Base-by-base conservation (phyloP, 2,888 invertebrate genomes). In the Catonia carolina region DNA sequence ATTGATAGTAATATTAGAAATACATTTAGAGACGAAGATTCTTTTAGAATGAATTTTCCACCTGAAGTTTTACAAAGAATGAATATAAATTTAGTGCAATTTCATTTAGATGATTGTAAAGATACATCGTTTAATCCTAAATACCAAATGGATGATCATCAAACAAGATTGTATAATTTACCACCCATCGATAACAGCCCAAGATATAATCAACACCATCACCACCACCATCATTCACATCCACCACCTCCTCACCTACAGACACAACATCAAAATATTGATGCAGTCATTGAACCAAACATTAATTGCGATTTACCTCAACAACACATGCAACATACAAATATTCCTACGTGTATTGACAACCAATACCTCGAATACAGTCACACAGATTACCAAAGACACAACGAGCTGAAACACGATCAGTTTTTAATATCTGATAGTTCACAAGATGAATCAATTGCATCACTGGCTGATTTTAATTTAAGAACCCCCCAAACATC, bases 51-150 rank as follows among this genome's bases (percentile, higher is more conserved):
- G 47, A 47, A 47, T 10, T 57, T 53, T 31, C 23, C 52, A 10
- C 42, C 49, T 23, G 58, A 58, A 2, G 53, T 49, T 17, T 31
- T 50, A 35, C 53, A 58, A 22, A 35, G 49, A 7, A 31, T 48
- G 37, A 49, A 48, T 31, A 20, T 57, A 20, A 53, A 53, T n/a
- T 49, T 58, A 7, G 49, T 50, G 41, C 52, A 58, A 20, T 53
- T 58, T 42, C 53, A 58, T 17, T 53, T 58, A 37, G 58, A 58
- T 6, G 58, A 58, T 8, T 37, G 22, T 15, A 58, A 58, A 53
- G 58, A 58, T 49, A 42, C 14, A 18, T 22, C 18, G 15, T 18
- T 17, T 22, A 31, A 18, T 31, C 20, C 27, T n/a, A 50, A 49
- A 42, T 49, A 41, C 15, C 20, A 53, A 8, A 33, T 33, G 12